These are phyloP conservation scores for Cyclargus thomasi DNA, from an alignment of 1,140 invertebrate genomes.

Conservation along the genomic window DNA sequence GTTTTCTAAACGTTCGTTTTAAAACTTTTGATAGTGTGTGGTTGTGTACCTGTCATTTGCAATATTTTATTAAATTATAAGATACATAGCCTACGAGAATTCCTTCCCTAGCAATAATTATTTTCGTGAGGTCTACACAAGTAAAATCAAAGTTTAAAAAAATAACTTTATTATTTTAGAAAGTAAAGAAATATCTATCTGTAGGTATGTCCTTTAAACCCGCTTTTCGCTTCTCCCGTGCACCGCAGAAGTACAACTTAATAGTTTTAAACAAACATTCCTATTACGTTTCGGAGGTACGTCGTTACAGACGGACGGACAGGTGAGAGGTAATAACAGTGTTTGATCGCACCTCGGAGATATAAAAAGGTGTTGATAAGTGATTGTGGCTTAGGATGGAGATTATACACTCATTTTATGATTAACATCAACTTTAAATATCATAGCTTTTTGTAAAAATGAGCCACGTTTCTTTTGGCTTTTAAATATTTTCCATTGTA, in stretches of 20 bases:
- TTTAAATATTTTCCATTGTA: too few species aligned
- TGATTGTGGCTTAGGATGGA: neutral
- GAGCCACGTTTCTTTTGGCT: neutral
- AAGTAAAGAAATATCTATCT: too few species aligned
- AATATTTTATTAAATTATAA: too few species aligned
- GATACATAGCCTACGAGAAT: too few species aligned
- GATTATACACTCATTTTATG: neutral
- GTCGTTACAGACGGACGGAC: constrained; percentile 45
- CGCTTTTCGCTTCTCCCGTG: constrained; percentile 26
- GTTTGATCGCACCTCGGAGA: constrained; percentile 19
- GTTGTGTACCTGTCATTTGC: too few species aligned
- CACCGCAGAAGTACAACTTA: constrained; percentile 36
- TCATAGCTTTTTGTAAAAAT: neutral
- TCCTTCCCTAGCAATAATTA: too few species aligned
- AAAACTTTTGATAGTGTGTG: too few species aligned
- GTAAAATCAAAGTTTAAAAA: too few species aligned
- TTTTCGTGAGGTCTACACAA: too few species aligned
- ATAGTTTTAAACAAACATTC: constrained; percentile 70
- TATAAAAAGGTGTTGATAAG: neutral
- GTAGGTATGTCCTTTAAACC: neutral
- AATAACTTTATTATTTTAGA: too few species aligned
- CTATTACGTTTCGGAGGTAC: constrained; percentile 37
- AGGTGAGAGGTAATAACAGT: constrained; percentile 63
- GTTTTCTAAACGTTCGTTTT: too few species aligned
- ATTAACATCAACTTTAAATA: neutral